These are phyloP conservation scores for Cyphomyrus discorhynchus DNA, from an alignment of 2,113 vertebrate species.

Conservation along the genomic window DNA sequence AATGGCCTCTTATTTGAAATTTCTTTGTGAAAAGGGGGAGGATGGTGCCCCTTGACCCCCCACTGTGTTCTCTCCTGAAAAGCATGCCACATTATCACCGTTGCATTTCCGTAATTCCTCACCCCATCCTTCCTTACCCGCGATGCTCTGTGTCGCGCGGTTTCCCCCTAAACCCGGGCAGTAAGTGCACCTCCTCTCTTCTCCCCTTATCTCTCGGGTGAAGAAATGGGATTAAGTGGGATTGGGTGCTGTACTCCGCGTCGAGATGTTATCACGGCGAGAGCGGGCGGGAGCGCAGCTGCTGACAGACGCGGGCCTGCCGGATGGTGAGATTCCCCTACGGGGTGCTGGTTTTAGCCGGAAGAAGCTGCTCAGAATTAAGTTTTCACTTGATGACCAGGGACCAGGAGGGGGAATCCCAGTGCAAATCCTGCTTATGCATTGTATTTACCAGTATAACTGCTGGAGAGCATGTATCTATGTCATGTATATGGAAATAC, in stretches of 20 bases:
- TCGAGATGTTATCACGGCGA: background rate
- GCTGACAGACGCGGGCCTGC: background rate
- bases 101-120: background rate
- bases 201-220: background rate
- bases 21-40: background rate
- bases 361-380: background rate
- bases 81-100: background rate
- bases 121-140: background rate
- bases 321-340: background rate
- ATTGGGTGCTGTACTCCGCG: background rate
- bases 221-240: conserved; percentile 8
- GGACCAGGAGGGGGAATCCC: background rate
- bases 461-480: background rate
- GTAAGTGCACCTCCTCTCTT: background rate
- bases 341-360: background rate
- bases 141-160: background rate
- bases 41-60: background rate
- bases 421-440: background rate
- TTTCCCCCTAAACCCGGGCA: background rate
- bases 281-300: background rate
- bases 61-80: background rate
- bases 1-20: background rate
- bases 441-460: background rate
- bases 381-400: background rate
- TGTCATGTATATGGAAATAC: background rate